Conservation (phyloP, 1,140 invertebrate genomes). For the Oncopodura yosiiana region DNA sequence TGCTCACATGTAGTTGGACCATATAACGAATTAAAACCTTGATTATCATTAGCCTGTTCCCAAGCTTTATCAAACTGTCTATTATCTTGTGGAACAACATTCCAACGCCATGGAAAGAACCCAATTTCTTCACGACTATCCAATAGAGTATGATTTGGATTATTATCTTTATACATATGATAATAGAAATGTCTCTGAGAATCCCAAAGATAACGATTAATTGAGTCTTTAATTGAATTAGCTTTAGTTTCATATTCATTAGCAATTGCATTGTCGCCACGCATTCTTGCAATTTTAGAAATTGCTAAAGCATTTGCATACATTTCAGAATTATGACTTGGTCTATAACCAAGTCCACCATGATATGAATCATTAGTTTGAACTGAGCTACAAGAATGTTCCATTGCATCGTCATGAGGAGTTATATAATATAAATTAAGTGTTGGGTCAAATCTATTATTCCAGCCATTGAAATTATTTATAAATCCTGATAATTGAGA, state of each 20-base stretch:
- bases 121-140: conserved; percentile 30
- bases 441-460: conserved; percentile 11
- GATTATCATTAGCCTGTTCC: conserved; percentile 16
- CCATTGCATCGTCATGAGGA: conserved; percentile 30
- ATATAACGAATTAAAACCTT: conserved; percentile 19
- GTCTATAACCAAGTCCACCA: conserved; percentile 29
- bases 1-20: conserved; percentile 29
- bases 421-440: conserved; percentile 24
- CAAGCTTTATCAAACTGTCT: conserved; percentile 14
- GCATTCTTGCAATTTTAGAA: conserved; percentile 18
- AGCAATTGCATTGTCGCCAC: neutral
- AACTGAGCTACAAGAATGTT: conserved; percentile 20
- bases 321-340: conserved; percentile 28
- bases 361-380: conserved; percentile 28
- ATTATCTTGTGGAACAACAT: conserved; percentile 7
- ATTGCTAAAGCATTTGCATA: conserved; percentile 29
- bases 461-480: conserved; percentile 25
- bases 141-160: conserved; percentile 24
- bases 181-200: conserved; percentile 26
- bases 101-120: conserved; percentile 26
- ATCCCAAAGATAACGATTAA: conserved; percentile 26
- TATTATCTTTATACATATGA: conserved; percentile 24
- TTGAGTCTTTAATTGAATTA: neutral
- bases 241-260: conserved; percentile 19
- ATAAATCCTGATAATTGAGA: conserved; percentile 20